Conservation (phyloP, 1,140 invertebrate species). For the Drosophila paulistorum region DNA sequence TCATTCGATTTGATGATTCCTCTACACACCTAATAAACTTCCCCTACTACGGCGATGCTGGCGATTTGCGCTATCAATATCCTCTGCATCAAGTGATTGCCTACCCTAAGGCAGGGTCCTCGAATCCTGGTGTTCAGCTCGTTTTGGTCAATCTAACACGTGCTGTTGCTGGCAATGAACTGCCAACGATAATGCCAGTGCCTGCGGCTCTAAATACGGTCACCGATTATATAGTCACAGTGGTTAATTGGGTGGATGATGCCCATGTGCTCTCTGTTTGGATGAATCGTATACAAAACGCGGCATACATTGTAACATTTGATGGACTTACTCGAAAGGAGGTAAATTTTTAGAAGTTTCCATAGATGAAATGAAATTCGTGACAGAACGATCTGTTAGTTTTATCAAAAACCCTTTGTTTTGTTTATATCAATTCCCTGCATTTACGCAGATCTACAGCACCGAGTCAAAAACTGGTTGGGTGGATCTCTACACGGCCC, state of each 20-base stretch:
- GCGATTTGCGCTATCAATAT: constrained; percentile 87
- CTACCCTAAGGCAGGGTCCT: constrained; percentile 91
- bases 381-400: no score
- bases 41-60: constrained; percentile 88
- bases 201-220: constrained; percentile 67
- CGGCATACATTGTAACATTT: constrained; percentile 69
- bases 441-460: constrained; percentile 54
- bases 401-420: no score
- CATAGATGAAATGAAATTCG: no score
- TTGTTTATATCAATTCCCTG: no score
- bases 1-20: constrained; percentile 93
- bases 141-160: constrained; percentile 62
- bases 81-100: constrained; percentile 87
- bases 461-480: constrained; percentile 85
- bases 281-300: constrained; percentile 95
- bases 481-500: constrained; percentile 87
- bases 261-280: constrained; percentile 88
- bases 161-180: constrained; percentile 46
- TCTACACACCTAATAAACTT: constrained; percentile 87
- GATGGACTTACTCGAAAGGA: constrained; percentile 55
- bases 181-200: constrained; percentile 64
- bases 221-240: constrained; percentile 74
- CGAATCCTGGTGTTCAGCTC: constrained; percentile 83
- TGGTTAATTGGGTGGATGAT: constrained; percentile 89
- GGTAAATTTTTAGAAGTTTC: constrained; percentile 36